Base-by-base conservation (phyloP, 2,113 vertebrate species). In the Festucalex cinctus region DNA sequence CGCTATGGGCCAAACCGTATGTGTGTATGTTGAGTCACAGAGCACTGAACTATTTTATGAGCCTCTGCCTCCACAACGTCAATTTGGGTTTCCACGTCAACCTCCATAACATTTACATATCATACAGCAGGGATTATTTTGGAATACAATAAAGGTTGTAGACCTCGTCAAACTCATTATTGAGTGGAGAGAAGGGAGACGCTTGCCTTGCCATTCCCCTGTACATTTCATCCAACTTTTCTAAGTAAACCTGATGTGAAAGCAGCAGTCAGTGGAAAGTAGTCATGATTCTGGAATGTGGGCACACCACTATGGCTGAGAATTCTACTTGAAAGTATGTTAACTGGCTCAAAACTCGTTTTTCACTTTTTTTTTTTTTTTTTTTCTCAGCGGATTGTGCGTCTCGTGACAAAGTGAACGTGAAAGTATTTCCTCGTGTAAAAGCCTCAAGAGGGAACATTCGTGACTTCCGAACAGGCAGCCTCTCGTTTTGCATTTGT, bases 71-170 rank as follows among this genome's bases (percentile, higher is more conserved):
- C 71, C 36, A 71, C 68, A 73, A 0, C 2, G 19, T 48, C 17
- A 80, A 81, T 73, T 36, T 63, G 61, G 58, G 66, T 79, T 79
- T 80, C 66, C 73, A 82, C 59, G 74, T 54, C 73, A 68, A 78
- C 75, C 41, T 59, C 24, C 24, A 70, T 37, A 77, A 79, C 57
- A 83, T 77, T 69, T 80, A 79, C 66, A 72, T 70, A 59, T 70
- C 67, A 53, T 22, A n/a, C n/a, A 66, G 68, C 41, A n/a, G 54
- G 63, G 43, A 70, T 12, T 10, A 48, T 61, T 65, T 65, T 64
- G 1, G 67, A 62, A 75, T 58, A 75, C 51, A 58, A 59, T 48
- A 68, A 58, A 60, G n/a, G 58, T 49, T 20, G 54, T 26, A 53
- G 44, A 53, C 36, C 51, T 70, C 56, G 39, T 48, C 4, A 51